Evolutionary conservation across 2,113 vertebrate genomes (phyloP).

Genomic region (Tyrannus savana): DNA sequence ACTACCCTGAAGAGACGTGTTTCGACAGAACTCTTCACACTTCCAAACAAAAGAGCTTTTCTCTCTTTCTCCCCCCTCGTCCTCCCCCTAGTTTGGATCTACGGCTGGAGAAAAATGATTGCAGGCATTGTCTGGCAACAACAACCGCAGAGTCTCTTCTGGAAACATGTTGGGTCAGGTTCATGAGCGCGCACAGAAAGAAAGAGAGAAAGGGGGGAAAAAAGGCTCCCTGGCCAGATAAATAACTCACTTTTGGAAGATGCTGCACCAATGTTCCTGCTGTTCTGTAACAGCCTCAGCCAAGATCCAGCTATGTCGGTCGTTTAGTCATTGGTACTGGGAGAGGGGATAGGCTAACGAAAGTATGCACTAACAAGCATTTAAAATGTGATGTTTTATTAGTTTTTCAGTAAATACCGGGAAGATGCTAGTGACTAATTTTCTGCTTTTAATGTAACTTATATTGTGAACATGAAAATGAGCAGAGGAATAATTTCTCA

Average conservation of each 20-base stretch:
- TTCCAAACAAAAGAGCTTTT: slow-evolving; percentile 70
- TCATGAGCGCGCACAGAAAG: slow-evolving; percentile 21
- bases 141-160: slow-evolving; percentile 42
- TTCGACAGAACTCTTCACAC: slow-evolving; percentile 66
- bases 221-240: slow-evolving; percentile 45
- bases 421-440: not conserved
- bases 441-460: slow-evolving; percentile 24
- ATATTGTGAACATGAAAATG: not conserved
- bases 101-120: slow-evolving; percentile 62
- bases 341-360: slow-evolving; percentile 26
- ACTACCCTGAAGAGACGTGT: slow-evolving; percentile 50
- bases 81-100: slow-evolving; percentile 19
- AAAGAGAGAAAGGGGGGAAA: not conserved
- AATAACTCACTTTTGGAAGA: slow-evolving; percentile 66
- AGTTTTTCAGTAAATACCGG: slow-evolving; percentile 1
- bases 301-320: slow-evolving; percentile 55
- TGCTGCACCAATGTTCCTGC: slow-evolving; percentile 57
- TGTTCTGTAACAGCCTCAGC: slow-evolving; percentile 57
- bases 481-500: not conserved
- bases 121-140: slow-evolving; percentile 69
- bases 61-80: slow-evolving; percentile 6
- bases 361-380: slow-evolving; percentile 15
- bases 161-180: slow-evolving; percentile 73
- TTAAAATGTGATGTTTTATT: not conserved
- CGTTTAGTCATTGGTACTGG: slow-evolving; percentile 40